phyloP scores from a whole-genome alignment of 2,113 vertebrate species.

The Rafetus swinhoei region DNA sequence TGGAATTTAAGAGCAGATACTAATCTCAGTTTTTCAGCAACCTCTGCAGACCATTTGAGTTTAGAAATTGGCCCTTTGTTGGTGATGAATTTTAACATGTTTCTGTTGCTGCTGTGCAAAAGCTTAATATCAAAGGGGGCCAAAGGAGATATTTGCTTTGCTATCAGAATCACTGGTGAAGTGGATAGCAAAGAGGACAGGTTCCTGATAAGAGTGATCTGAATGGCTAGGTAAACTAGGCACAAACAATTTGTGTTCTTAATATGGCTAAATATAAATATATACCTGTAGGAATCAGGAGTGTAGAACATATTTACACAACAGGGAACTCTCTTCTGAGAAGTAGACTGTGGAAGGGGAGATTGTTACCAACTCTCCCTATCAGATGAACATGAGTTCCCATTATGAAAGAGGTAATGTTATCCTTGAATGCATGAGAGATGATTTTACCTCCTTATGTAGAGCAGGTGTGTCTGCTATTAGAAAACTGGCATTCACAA shows the following conservation, averaged over 20 bases:
- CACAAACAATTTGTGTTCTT: neutral
- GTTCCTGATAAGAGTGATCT: neutral
- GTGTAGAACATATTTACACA: neutral
- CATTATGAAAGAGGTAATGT: neutral
- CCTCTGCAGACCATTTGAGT: neutral
- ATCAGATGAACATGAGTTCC: neutral
- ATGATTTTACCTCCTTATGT: neutral
- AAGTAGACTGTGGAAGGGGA: neutral
- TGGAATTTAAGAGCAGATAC: conserved; percentile 25
- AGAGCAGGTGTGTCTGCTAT: neutral
- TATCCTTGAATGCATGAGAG: neutral
- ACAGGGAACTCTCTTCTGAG: neutral
- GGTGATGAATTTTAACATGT: conserved; percentile 13
- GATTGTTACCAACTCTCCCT: no score
- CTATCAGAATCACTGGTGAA: neutral
- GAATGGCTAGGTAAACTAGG: neutral
- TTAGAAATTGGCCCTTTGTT: conserved; percentile 13
- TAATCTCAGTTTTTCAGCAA: neutral
- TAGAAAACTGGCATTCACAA: neutral
- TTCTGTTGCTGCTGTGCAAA: neutral
- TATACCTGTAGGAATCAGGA: neutral
- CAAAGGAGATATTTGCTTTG: conserved; percentile 23
- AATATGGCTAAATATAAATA: neutral
- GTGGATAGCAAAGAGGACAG: neutral
- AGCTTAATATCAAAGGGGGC: neutral